phyloP scores from a whole-genome alignment of 2,113 vertebrate species.

The Tenebrosternarchus preto region DNA sequence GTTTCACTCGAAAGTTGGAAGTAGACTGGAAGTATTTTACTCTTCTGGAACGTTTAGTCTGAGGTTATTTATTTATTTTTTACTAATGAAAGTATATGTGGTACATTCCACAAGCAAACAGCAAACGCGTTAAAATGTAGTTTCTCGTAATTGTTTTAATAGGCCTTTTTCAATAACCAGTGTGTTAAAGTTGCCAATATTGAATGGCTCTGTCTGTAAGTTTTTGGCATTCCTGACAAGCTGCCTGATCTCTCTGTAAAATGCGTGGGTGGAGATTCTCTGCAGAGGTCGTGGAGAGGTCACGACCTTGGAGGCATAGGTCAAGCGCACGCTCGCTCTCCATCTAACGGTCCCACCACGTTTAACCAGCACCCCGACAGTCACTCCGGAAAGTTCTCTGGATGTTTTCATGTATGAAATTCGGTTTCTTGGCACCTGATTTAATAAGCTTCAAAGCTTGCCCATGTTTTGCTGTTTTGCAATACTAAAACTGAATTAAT shows the following conservation, averaged over 20 bases:
- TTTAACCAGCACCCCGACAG: conserved; percentile 66
- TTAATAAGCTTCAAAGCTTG: background rate
- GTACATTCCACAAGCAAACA: too few relatives aligned
- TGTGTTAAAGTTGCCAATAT: too few relatives aligned
- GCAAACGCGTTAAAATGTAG: too few relatives aligned
- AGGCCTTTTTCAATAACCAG: too few relatives aligned
- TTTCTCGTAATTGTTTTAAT: too few relatives aligned
- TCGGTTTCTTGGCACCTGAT: too few relatives aligned
- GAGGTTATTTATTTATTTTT: too few relatives aligned
- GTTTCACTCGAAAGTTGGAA: background rate
- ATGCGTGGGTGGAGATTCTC: conserved; percentile 50
- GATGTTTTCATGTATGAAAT: conserved; percentile 6
- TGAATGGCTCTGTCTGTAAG: background rate
- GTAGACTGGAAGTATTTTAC: background rate
- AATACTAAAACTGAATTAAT: too few relatives aligned
- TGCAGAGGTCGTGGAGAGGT: conserved; percentile 56
- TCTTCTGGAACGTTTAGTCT: too few relatives aligned
- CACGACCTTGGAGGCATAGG: conserved; percentile 53
- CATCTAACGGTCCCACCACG: conserved; percentile 58
- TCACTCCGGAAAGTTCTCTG: conserved; percentile 21
- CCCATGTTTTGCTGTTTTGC: background rate
- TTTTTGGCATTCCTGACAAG: background rate
- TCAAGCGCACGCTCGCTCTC: conserved; percentile 57
- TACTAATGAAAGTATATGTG: too few relatives aligned
- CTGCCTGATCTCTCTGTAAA: background rate